Evolutionary conservation across 2,797 vertebrate genomes (phyloP).

Genomic region (Eidolon dupreanum): DNA sequence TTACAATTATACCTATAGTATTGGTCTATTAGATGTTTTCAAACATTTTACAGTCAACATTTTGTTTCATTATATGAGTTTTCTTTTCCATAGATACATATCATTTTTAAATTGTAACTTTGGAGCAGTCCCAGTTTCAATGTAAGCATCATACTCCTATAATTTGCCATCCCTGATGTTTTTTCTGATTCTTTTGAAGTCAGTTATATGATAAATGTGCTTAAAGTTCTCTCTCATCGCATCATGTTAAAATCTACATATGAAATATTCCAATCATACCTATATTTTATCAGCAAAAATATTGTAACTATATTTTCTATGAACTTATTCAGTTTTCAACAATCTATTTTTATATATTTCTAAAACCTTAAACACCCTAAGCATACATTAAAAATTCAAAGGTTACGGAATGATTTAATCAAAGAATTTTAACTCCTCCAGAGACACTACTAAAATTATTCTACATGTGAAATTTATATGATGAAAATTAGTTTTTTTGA

Average conservation of each 20-base stretch:
- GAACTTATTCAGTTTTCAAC: background rate
- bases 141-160: background rate
- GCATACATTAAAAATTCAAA: background rate
- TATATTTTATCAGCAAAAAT: background rate
- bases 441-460: background rate
- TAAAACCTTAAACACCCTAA: constrained; percentile 5
- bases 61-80: background rate
- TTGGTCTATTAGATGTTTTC: background rate
- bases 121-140: background rate
- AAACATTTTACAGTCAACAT: constrained; percentile 7
- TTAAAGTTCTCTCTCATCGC: background rate
- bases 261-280: background rate
- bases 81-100: background rate
- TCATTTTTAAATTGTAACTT: background rate
- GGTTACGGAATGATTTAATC: background rate
- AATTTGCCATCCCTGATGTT: background rate
- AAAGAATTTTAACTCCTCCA: background rate
- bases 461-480: background rate
- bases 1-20: background rate
- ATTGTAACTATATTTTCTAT: background rate
- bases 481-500: background rate
- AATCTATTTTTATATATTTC: background rate
- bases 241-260: background rate
- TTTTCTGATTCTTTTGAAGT: background rate
- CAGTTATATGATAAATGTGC: background rate